Evolutionary conservation across 1,140 invertebrate species (phyloP).

Genomic region (Drosophila albomicans): DNA sequence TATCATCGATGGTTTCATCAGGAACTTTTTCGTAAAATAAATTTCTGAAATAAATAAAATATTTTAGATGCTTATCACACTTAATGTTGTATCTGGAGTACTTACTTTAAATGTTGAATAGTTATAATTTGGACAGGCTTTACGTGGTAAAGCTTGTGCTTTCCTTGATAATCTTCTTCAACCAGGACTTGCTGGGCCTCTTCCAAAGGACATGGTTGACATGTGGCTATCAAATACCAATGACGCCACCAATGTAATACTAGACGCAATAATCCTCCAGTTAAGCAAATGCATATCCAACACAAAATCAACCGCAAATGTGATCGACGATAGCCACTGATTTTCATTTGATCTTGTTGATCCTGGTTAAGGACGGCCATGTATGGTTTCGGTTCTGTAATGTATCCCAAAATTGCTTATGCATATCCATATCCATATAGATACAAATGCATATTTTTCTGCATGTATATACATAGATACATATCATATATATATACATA

Average conservation of each 20-base stretch:
- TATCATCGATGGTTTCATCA: slow-evolving; percentile 54
- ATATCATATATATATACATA: no score
- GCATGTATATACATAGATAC: no score
- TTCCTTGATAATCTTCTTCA: slow-evolving; percentile 90
- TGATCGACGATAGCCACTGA: slow-evolving; percentile 88
- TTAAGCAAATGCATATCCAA: slow-evolving; percentile 88
- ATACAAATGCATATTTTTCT: no score
- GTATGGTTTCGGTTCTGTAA: slow-evolving; percentile 68
- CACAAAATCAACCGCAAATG: slow-evolving; percentile 86
- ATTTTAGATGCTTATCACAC: not conserved
- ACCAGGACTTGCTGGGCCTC: slow-evolving; percentile 92
- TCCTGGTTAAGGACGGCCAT: slow-evolving; percentile 86
- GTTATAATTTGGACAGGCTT: slow-evolving; percentile 85
- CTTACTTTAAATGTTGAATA: slow-evolving; percentile 71
- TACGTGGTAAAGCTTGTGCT: slow-evolving; percentile 89
- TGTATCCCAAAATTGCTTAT: not conserved
- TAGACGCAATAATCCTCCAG: slow-evolving; percentile 90
- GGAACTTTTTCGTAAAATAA: slow-evolving; percentile 5
- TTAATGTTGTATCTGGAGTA: not conserved
- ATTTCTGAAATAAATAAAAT: slow-evolving; percentile 35
- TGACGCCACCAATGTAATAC: slow-evolving; percentile 95
- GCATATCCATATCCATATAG: no score
- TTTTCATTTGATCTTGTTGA: slow-evolving; percentile 90
- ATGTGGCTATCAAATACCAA: slow-evolving; percentile 91
- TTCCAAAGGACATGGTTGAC: slow-evolving; percentile 88